Base-by-base conservation (phyloP, 2,113 vertebrate species). In the Phyllopteryx taeniolatus region DNA sequence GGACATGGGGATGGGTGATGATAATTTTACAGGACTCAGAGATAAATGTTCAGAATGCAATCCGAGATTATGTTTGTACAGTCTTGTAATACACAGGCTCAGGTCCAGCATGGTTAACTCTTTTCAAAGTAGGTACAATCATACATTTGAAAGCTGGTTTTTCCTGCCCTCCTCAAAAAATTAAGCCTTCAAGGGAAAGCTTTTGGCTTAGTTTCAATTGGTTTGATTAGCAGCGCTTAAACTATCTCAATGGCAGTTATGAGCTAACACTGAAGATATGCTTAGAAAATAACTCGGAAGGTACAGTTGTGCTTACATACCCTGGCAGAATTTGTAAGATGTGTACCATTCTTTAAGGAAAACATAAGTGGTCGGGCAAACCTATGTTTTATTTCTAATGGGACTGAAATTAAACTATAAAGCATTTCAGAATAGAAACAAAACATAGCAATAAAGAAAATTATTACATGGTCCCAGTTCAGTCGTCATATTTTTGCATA, bases 41-140 rank as follows among this genome's bases (percentile, higher is more conserved):
- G 74, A 87, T 86, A 83, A 88, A 83, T 65, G 35, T 82, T 53
- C 2, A 68, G 71, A 85, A 87, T 86, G 78, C 43, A 76, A 83
- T 15, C 67, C 8, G 75, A 66, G 72, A 74, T 15, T 15, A 78
- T 64, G 63, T 75, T 46, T 19, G 4, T 80, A 19, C 75, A 70
- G 73, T 79, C 63, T 87, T 69, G 71, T 42, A 74, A 84, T 74
- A 62, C 57, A 70, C 8, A 27, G 64, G 51, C 57, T 64, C 11
- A 11, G 67, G 79, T 84, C 72, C 56, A 80, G 68, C 64, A 53
- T 33, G 60, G 35, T 6, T 39, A 6, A 3, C 35, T 39, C 35
- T 31, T 67, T 27, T 59, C 62, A 76, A 60, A 60, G 76, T 43
- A 1, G 20, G 20, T 20, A 2, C 70, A 53, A 63, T 46, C 27